Percentiles rank a stretch among this genome's conserved stretches.
Conservation (phyloP, 23 tunicate genomes). For the Trididemnum nubilum region DNA sequence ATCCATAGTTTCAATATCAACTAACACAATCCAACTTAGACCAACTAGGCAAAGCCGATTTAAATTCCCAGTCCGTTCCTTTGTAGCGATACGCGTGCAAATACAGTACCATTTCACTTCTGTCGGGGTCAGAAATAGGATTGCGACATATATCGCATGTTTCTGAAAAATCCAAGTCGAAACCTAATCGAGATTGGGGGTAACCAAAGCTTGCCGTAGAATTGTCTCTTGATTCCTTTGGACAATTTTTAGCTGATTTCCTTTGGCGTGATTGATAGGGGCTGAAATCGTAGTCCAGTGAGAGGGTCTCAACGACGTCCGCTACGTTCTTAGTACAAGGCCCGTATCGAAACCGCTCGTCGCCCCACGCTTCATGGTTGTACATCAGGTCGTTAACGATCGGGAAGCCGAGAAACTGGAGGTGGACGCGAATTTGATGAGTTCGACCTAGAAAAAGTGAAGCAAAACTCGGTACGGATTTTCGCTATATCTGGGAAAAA, state of each 20-base stretch:
- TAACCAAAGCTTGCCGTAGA: neutral
- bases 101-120: slow-evolving; percentile 58
- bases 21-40: too few species aligned
- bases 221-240: neutral
- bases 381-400: slow-evolving; percentile 87
- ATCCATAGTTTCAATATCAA: too few species aligned
- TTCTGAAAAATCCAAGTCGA: slow-evolving; percentile 5
- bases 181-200: neutral
- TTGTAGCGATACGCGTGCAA: slow-evolving; percentile 81
- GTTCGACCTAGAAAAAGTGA: slow-evolving; percentile 73
- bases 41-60: slow-evolving; percentile 78
- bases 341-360: slow-evolving; percentile 60
- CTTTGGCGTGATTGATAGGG: neutral
- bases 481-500: neutral
- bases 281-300: neutral
- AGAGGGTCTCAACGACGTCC: slow-evolving; percentile 37
- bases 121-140: slow-evolving; percentile 79
- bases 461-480: too few species aligned
- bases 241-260: neutral
- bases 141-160: slow-evolving; percentile 72
- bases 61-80: slow-evolving; percentile 85
- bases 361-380: slow-evolving; percentile 90
- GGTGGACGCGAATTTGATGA: slow-evolving; percentile 95
- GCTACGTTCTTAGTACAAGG: slow-evolving; percentile 35
- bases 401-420: slow-evolving; percentile 92